Conservation (phyloP, 2,113 vertebrate genomes). For the Drymodes brunneopygia region DNA sequence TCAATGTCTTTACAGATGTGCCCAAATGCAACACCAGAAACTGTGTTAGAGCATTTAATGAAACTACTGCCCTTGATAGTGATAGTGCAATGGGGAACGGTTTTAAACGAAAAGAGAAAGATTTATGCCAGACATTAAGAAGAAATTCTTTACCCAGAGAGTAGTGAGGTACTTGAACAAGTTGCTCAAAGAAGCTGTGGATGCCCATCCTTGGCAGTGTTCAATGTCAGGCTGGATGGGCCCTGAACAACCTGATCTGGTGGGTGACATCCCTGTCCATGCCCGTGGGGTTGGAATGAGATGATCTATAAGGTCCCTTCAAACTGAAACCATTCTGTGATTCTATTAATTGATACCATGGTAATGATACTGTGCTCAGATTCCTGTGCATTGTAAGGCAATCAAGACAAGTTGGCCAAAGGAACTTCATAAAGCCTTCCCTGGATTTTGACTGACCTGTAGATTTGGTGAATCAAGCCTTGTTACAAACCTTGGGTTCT, state of each 20-base stretch:
- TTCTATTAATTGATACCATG: not conserved
- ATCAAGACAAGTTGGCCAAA: not conserved
- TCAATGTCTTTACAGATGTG: not conserved
- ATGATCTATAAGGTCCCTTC: not conserved
- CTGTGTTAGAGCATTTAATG: not conserved
- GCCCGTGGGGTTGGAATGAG: rapidly evolving
- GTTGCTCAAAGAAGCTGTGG: not conserved
- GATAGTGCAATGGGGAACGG: rapidly evolving
- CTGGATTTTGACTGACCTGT: not conserved
- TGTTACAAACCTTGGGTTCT: not conserved
- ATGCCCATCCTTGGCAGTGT: not conserved
- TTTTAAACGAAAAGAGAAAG: not conserved
- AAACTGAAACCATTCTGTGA: not conserved
- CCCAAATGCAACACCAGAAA: not conserved
- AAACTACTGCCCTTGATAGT: not conserved
- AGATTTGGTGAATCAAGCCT: not conserved
- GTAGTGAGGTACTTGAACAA: not conserved
- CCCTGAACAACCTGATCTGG: not conserved
- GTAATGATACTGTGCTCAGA: rapidly evolving
- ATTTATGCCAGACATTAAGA: not conserved
- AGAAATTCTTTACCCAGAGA: not conserved
- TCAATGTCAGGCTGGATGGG: not conserved
- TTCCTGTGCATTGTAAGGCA: not conserved
- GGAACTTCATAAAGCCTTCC: not conserved
- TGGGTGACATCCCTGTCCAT: not conserved